phyloP scores from a whole-genome alignment of 2,113 vertebrate species.

The Perca fluviatilis region DNA sequence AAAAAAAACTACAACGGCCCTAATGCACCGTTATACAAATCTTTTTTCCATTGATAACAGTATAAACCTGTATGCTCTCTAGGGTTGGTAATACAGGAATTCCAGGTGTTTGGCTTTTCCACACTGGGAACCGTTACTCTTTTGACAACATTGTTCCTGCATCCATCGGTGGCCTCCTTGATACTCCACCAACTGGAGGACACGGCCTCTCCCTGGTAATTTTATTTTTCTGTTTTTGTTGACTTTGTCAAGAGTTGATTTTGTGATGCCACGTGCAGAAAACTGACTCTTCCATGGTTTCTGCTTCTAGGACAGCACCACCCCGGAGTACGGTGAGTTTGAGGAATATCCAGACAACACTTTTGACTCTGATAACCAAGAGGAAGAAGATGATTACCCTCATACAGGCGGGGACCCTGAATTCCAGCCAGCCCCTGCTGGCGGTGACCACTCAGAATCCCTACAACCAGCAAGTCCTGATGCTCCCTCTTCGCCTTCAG shows the following conservation, averaged over 20 bases:
- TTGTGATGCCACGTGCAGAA: neutral
- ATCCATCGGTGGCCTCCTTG: slow-evolving; percentile 14
- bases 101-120: slow-evolving; percentile 95
- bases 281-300: neutral
- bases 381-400: slow-evolving; percentile 76
- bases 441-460: slow-evolving; percentile 21
- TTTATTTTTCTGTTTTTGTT: neutral
- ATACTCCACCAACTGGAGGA: slow-evolving; percentile 24
- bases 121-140: slow-evolving; percentile 84
- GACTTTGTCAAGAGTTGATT: neutral
- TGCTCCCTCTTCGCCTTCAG: slow-evolving; percentile 27
- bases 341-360: slow-evolving; percentile 73
- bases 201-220: slow-evolving; percentile 56
- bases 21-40: too few species aligned
- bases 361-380: slow-evolving; percentile 69
- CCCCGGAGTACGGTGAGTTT: slow-evolving; percentile 67
- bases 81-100: slow-evolving; percentile 91
- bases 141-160: slow-evolving; percentile 88
- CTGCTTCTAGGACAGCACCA: slow-evolving; percentile 56
- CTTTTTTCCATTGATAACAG: neutral
- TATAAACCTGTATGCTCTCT: neutral
- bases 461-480: slow-evolving; percentile 21
- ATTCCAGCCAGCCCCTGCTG: slow-evolving; percentile 60
- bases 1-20: too few species aligned
- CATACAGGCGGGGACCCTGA: slow-evolving; percentile 51